Conservation (phyloP, 2,113 vertebrate species). For the Suricata suricatta region DNA sequence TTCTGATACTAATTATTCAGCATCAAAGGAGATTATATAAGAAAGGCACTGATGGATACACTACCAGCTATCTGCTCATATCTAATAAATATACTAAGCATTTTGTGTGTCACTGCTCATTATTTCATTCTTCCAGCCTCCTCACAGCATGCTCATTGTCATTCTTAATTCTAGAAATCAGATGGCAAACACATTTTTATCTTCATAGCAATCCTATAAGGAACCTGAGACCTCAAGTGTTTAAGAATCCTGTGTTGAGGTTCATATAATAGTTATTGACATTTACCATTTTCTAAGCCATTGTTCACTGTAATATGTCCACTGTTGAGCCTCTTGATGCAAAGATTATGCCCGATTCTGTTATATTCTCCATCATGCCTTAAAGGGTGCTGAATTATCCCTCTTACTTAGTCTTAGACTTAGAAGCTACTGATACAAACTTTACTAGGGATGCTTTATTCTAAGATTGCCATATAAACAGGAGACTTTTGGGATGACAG, state of each 20-base stretch:
- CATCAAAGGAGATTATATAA: not conserved
- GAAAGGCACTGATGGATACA: not conserved
- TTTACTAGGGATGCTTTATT: not conserved
- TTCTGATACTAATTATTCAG: not conserved
- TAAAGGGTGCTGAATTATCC: not conserved
- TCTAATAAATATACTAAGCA: not conserved
- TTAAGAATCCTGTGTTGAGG: not conserved
- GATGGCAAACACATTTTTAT: not conserved
- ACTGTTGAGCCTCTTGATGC: not conserved
- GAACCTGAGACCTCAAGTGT: not conserved
- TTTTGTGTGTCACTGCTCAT: not conserved
- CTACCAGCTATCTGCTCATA: not conserved
- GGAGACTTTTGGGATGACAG: not conserved
- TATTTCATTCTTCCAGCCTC: not conserved
- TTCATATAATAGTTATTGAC: not conserved
- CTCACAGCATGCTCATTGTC: not conserved
- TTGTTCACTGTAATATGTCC: not conserved
- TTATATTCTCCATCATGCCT: not conserved
- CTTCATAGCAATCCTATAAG: not conserved
- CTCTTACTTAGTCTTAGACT: not conserved
- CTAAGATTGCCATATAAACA: not conserved
- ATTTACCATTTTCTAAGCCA: not conserved
- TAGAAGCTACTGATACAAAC: not conserved
- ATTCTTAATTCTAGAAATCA: not conserved
- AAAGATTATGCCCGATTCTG: not conserved